Evolutionary conservation across 2,888 invertebrate species (phyloP).

Genomic region (Mimumesa dahlbomi): DNA sequence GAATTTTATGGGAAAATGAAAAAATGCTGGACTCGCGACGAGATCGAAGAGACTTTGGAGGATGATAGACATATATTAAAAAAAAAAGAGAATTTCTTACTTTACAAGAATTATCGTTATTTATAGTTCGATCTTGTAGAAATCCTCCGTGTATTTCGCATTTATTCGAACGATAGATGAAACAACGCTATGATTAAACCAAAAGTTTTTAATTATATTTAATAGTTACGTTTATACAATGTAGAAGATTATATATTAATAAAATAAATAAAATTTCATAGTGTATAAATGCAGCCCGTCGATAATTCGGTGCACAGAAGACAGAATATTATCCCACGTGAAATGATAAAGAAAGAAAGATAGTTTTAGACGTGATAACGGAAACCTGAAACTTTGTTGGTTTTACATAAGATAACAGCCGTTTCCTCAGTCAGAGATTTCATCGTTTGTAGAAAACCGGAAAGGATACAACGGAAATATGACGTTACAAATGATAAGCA

Average conservation of each 20-base stretch:
- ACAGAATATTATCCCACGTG: too few species aligned
- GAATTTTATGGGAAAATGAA: too few species aligned
- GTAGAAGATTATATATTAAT: conserved; percentile 60
- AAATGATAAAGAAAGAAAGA: too few species aligned
- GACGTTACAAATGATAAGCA: conserved; percentile 19
- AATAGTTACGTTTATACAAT: conserved; percentile 67
- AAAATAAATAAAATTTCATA: conserved; percentile 49
- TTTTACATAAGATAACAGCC: conserved; percentile 22
- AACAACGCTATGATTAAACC: conserved; percentile 51
- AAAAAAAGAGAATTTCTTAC: conserved; percentile 12
- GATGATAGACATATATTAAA: neutral
- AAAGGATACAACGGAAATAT: conserved; percentile 21
- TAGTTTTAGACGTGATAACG: conserved; percentile 16
- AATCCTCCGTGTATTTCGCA: conserved; percentile 8
- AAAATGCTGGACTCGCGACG: neutral
- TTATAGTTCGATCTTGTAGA: conserved; percentile 27
- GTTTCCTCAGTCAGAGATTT: conserved; percentile 24
- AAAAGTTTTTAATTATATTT: conserved; percentile 67
- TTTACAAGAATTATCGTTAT: conserved; percentile 19
- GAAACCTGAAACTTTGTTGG: conserved; percentile 4
- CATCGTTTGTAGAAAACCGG: conserved; percentile 24
- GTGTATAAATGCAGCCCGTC: too few species aligned
- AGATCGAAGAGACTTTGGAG: neutral
- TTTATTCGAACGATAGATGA: neutral
- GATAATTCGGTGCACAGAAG: too few species aligned